Base-by-base conservation (phyloP, 2,113 vertebrate genomes). In the Campylorhamphus procurvoides region DNA sequence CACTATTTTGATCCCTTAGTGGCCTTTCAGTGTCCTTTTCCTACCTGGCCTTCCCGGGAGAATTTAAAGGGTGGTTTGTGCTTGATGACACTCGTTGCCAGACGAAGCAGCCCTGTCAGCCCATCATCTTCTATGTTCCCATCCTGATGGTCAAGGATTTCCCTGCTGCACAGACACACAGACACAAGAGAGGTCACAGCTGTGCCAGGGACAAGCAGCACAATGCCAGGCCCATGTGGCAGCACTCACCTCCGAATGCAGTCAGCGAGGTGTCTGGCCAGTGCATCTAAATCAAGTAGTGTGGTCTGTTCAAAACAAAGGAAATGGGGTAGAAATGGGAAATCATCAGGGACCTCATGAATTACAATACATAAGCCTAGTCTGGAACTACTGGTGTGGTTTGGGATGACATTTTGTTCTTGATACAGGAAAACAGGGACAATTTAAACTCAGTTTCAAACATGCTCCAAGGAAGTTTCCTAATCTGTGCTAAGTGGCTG, bases 1-100 rank as follows among this genome's bases (percentile, higher is more conserved):
- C 4, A 9, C 2, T 9, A 3, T 4, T 80, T 73, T 27, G 9
- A 56, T n/a, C 9, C 47, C 25, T 46, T 59, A 12, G 14, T 3
- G 9, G 28, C 69, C n/a, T 59, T 92, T 66, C 58, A 35, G 49
- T 16, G 39, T 35, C 29, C 31, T 52, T 55, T 90, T 73, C 94
- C 91, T 94, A 98, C 98, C 98, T 98, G 99, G 79, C 99, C 99
- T 97, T 99, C 99, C 1, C 99, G 98, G 58, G 99, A 99, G 97
- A 99, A 99, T 84, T 99, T 99, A 96, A 99, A 99, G 20, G 99
- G 99, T 14, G 99, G 99, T 72, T 99, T 99, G 98, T 99, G 99
- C 96, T 99, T 99, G 93, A 99, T 98, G 46, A 99, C 99, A 63
- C 99, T 99, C 67, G 99, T 99, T 84, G 99, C 99, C 25, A 99